These are phyloP conservation scores for Campaea margaritaria DNA, from an alignment of 2,888 invertebrate species.

Conservation along the genomic window DNA sequence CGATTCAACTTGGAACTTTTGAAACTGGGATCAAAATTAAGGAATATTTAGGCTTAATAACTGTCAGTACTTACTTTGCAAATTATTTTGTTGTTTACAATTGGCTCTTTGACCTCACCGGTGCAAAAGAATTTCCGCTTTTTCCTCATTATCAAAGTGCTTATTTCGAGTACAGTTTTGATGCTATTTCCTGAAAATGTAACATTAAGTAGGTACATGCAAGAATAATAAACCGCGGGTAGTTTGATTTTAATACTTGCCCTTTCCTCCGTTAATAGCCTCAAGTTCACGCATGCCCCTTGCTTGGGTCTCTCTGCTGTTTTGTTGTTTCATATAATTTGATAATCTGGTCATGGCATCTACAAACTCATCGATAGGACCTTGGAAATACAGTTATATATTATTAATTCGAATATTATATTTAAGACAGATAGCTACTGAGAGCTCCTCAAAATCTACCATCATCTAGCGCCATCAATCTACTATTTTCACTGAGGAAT, in stretches of 20 bases:
- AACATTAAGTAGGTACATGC: background rate
- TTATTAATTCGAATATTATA: no score
- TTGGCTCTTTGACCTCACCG: slow-evolving; percentile 79
- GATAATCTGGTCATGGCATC: slow-evolving; percentile 74
- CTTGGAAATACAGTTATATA: slow-evolving; percentile 45
- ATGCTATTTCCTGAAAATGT: slow-evolving; percentile 72
- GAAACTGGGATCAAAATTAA: background rate
- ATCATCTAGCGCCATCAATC: no score
- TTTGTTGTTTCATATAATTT: slow-evolving; percentile 77
- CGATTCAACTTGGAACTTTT: background rate
- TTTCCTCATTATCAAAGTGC: slow-evolving; percentile 78
- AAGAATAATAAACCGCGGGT: no score
- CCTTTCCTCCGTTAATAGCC: slow-evolving; percentile 80
- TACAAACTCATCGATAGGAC: slow-evolving; percentile 79
- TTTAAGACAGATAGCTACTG: no score
- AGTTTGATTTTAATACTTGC: slow-evolving; percentile 41
- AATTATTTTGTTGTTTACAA: slow-evolving; percentile 80
- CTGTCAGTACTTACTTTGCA: slow-evolving; percentile 65
- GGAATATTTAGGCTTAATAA: background rate
- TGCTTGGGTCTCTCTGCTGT: slow-evolving; percentile 76
- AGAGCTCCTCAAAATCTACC: no score
- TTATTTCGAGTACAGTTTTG: slow-evolving; percentile 77
- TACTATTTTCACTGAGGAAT: no score
- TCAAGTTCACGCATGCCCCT: slow-evolving; percentile 79
- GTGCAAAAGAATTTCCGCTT: slow-evolving; percentile 81